Conservation (phyloP, 2,113 vertebrate species). For the Thymallus thymallus region DNA sequence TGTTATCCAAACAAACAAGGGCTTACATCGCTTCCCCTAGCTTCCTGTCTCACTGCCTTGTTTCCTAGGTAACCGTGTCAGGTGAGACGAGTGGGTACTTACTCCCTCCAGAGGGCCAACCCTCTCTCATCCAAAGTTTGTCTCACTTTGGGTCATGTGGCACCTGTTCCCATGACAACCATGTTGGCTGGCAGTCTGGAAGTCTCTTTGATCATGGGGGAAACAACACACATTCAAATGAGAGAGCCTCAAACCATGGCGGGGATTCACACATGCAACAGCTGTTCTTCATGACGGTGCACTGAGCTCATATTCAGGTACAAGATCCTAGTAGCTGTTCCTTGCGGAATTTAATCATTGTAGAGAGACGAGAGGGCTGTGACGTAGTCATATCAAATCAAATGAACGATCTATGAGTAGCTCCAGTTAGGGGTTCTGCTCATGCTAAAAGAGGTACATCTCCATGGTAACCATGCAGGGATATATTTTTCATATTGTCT, state of each 20-base stretch:
- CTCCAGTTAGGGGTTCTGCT: not conserved
- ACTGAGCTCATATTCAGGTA: slow-evolving; percentile 40
- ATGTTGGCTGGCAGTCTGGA: slow-evolving; percentile 75
- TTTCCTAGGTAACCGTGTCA: slow-evolving; percentile 81
- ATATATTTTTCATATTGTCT: not conserved
- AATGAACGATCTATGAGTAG: not conserved
- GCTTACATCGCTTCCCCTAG: slow-evolving; percentile 65
- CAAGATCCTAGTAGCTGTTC: slow-evolving; percentile 30
- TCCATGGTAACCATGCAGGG: slow-evolving; percentile 12
- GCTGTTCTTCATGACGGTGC: slow-evolving; percentile 38
- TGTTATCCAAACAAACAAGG: slow-evolving; percentile 76
- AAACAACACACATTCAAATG: slow-evolving; percentile 58
- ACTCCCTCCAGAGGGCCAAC: slow-evolving; percentile 72
- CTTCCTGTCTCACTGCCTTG: slow-evolving; percentile 76
- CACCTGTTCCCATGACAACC: slow-evolving; percentile 80
- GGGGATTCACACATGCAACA: slow-evolving; percentile 44
- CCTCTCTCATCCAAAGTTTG: slow-evolving; percentile 76
- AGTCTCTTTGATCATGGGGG: slow-evolving; percentile 65
- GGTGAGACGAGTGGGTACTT: slow-evolving; percentile 75
- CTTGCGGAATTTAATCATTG: not conserved
- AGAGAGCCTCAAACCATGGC: slow-evolving; percentile 60
- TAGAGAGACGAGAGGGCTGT: slow-evolving; percentile 3
- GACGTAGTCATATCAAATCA: slow-evolving; percentile 19
- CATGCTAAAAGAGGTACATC: not conserved
- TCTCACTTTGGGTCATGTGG: slow-evolving; percentile 75